Evolutionary conservation across 2,797 vertebrate genomes (phyloP).

Genomic region (Gymnodraco acuticeps): DNA sequence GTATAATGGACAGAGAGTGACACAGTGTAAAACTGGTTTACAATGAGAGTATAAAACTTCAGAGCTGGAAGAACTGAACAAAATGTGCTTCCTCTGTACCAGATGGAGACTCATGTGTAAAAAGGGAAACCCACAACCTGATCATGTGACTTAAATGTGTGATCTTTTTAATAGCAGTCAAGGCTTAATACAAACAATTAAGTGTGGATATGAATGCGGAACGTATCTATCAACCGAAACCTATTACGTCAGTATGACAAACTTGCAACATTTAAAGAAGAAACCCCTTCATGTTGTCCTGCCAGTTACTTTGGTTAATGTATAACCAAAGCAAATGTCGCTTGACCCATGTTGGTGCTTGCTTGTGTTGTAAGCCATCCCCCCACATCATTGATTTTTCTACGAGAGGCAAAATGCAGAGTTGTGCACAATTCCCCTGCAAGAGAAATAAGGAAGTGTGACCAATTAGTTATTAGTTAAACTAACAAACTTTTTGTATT

Average conservation of each 20-base stretch:
- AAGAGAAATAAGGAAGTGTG: not conserved
- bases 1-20: not conserved
- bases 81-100: not conserved
- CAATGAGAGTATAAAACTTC: not conserved
- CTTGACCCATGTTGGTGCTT: conserved; percentile 21
- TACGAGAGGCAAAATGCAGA: conserved; percentile 9
- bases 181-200: not conserved
- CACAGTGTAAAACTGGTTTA: conserved; percentile 3
- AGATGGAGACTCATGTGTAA: not conserved
- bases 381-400: not conserved
- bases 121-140: not conserved
- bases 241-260: conserved; percentile 12
- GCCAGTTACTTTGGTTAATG: conserved; percentile 67
- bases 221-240: conserved; percentile 45
- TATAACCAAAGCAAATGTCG: conserved; percentile 51
- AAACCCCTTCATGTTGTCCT: conserved; percentile 21
- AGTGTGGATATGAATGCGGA: not conserved
- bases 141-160: not conserved
- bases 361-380: conserved; percentile 12
- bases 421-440: no score
- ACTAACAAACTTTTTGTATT: conserved; percentile 12
- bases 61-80: not conserved
- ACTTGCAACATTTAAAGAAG: conserved; percentile 17
- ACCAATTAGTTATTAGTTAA: not conserved
- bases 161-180: not conserved